Conservation (phyloP, 1,140 invertebrate species). For the Bombus difficillimus region DNA sequence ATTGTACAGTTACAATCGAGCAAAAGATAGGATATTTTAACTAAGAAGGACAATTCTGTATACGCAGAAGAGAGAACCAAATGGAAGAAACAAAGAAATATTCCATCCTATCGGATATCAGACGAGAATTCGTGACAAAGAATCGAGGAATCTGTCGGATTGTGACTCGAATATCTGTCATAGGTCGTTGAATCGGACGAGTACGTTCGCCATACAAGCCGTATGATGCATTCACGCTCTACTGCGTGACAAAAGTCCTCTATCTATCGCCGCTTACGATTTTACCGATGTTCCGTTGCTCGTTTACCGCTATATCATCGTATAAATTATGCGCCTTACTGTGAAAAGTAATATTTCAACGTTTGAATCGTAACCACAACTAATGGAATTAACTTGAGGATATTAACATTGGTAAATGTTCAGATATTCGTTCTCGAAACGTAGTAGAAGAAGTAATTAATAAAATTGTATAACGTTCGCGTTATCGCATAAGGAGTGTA, state of each 20-base stretch:
- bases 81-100: background rate
- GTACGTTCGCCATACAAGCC: no score
- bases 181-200: background rate
- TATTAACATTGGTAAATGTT: background rate
- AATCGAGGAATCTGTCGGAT: background rate
- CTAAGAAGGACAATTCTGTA: no score
- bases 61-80: no score
- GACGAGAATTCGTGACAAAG: background rate
- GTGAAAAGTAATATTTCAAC: background rate
- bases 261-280: background rate
- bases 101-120: background rate
- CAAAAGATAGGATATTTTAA: no score
- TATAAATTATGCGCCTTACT: background rate
- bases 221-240: background rate
- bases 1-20: no score
- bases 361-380: background rate
- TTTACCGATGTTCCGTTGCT: background rate
- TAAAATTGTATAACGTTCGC: background rate
- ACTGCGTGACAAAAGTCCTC: background rate
- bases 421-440: no score
- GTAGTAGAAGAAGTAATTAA: background rate
- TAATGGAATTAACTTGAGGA: background rate
- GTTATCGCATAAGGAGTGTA: background rate
- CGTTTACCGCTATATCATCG: conserved; percentile 28
- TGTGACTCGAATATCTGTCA: background rate